Conservation (phyloP, 2,113 vertebrate genomes). For the Sceloporus tristichus region DNA sequence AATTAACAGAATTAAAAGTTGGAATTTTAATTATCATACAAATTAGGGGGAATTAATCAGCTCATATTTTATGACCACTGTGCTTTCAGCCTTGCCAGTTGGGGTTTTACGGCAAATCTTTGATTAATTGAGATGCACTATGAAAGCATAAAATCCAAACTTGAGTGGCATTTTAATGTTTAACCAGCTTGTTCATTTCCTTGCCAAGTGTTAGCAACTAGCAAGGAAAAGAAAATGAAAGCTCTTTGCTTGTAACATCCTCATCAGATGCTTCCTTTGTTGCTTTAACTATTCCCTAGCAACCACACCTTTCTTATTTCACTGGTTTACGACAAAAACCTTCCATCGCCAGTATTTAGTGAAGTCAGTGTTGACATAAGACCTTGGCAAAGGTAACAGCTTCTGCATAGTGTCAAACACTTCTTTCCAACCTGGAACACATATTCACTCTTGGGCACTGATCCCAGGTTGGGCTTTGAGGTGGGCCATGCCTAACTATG, state of each 20-base stretch:
- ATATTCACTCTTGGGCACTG: background rate
- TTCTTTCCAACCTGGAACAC: background rate
- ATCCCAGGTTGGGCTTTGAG: background rate
- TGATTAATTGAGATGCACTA: slow-evolving; percentile 80
- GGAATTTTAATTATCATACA: slow-evolving; percentile 84
- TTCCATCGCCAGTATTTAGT: background rate
- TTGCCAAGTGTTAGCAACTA: background rate
- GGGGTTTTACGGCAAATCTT: slow-evolving; percentile 75
- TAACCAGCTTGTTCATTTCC: slow-evolving; percentile 13
- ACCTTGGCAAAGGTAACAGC: background rate
- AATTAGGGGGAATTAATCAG: slow-evolving; percentile 85
- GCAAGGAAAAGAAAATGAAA: background rate
- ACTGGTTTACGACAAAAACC: background rate
- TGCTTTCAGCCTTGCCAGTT: slow-evolving; percentile 58
- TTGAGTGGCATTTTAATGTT: slow-evolving; percentile 47
- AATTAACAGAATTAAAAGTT: slow-evolving; percentile 82
- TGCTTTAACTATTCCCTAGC: background rate
- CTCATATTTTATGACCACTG: slow-evolving; percentile 74
- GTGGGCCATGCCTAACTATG: background rate
- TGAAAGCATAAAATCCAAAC: slow-evolving; percentile 68
- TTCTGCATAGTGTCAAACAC: background rate
- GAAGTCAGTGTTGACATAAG: background rate
- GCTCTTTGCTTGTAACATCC: background rate
- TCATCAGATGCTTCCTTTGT: background rate
- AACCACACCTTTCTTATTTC: background rate